Conservation (phyloP, 2,113 vertebrate genomes). For the Nothoprocta perdicaria region DNA sequence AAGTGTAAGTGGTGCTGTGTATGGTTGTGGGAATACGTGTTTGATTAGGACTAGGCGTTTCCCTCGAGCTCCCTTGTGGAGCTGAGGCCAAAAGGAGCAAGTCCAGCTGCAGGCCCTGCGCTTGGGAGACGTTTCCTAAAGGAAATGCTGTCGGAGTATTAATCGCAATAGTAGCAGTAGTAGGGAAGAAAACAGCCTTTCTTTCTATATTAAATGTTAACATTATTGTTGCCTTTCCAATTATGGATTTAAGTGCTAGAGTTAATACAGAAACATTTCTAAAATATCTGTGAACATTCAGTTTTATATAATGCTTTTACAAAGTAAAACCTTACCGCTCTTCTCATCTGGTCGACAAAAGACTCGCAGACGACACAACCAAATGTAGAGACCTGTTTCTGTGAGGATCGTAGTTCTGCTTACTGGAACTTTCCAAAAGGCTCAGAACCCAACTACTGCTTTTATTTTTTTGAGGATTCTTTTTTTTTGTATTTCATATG, state of each 20-base stretch:
- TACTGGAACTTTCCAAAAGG: neutral
- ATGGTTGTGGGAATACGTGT: neutral
- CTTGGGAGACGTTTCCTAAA: constrained; percentile 29
- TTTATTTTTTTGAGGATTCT: neutral
- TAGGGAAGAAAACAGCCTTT: neutral
- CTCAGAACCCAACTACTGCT: neutral
- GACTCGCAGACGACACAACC: neutral
- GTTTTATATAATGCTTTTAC: neutral
- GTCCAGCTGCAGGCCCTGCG: neutral
- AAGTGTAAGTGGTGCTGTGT: neutral
- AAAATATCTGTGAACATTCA: neutral
- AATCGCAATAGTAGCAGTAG: neutral
- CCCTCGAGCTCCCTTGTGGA: neutral
- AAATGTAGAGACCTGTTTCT: neutral
- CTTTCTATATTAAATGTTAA: neutral
- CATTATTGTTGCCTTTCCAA: neutral
- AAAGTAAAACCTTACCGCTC: neutral
- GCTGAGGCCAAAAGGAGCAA: neutral
- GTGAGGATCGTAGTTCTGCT: neutral
- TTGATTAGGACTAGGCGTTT: neutral
- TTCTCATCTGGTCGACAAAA: neutral
- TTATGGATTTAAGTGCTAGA: neutral
- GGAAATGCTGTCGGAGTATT: constrained; percentile 31
- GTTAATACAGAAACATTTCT: neutral
- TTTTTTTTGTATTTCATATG: neutral